Evolutionary conservation across 2,888 invertebrate genomes (phyloP), one percentile per base, ranked within the genome.

Genomic region (Epicampocera succincta): DNA sequence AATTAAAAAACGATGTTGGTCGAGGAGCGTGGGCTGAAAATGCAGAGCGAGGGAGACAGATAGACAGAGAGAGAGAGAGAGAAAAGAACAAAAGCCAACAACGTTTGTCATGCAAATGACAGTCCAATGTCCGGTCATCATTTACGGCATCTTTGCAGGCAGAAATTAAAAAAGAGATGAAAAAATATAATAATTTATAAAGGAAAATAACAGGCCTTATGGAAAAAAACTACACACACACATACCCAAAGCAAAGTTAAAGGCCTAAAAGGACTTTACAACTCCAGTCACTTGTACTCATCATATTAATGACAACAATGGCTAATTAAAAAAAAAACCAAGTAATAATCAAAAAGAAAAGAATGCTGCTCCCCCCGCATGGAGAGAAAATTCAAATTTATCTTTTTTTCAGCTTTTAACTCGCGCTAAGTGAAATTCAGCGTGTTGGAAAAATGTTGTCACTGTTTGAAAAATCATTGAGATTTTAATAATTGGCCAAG

Each of bases 31-130:
- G 44, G 58, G 12, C 6, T 8, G n/a, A 13, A 19, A 52, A 6
- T 33, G 33, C 9, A n/a, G n/a, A n/a, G n/a, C n/a, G n/a, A n/a
- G n/a, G n/a, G n/a, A n/a, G n/a, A n/a, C n/a, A n/a, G n/a, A n/a
- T n/a, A n/a, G n/a, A n/a, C n/a, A n/a, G n/a, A n/a, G n/a, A n/a
- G n/a, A n/a, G n/a, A n/a, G n/a, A n/a, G 3, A 9, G 9, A 33
- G 58, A 40, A 60, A 76, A 81, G 84, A 84, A 76, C 68, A 60
- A 72, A 60, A 69, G 38, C 56, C 19, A 74, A 74, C 61, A 60
- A 87, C 85, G 87, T 87, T 88, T 86, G 87, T 88, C 87, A 88
- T 90, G 90, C 89, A 90, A 90, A 90, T 90, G 90, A 90, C 90
- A 90, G 89, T 84, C 74, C 83, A 78, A 84, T 83, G 83, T 85